These are phyloP conservation scores for Eumaeus atala DNA, from an alignment of 1,140 invertebrate genomes.

Conservation along the genomic window DNA sequence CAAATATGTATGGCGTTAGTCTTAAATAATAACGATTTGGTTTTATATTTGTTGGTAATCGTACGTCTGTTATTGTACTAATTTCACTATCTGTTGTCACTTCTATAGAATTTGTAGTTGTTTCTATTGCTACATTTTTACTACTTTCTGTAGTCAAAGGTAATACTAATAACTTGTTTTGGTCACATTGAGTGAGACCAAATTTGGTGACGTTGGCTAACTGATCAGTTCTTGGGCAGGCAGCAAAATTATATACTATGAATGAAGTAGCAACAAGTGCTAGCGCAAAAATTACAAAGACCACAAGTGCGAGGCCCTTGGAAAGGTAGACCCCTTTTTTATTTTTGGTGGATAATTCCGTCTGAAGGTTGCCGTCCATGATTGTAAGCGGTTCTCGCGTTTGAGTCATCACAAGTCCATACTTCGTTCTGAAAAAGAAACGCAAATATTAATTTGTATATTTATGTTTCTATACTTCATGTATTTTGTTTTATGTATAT, in stretches of 20 bases:
- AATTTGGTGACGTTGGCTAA: conserved; percentile 59
- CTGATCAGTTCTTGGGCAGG: conserved; percentile 73
- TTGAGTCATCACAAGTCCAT: conserved; percentile 64
- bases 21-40: conserved; percentile 82
- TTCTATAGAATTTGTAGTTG: conserved; percentile 30
- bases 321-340: conserved; percentile 67
- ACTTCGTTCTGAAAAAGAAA: conserved; percentile 38
- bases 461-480: no score
- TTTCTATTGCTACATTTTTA: conserved; percentile 46
- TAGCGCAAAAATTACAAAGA: conserved; percentile 70
- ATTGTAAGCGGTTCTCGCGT: conserved; percentile 60
- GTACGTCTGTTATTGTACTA: conserved; percentile 73
- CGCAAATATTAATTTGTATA: conserved; percentile 9
- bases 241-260: conserved; percentile 81
- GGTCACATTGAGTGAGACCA: conserved; percentile 51
- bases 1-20: conserved; percentile 81
- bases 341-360: conserved; percentile 64
- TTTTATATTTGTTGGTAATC: conserved; percentile 78
- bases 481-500: no score
- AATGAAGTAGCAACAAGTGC: conserved; percentile 78
- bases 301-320: conserved; percentile 64
- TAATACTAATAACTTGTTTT: conserved; percentile 57
- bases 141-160: conserved; percentile 51
- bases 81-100: conserved; percentile 32
- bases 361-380: conserved; percentile 65